phyloP scores from a whole-genome alignment of 2,113 vertebrate species.

The Neotragus moschatus region DNA sequence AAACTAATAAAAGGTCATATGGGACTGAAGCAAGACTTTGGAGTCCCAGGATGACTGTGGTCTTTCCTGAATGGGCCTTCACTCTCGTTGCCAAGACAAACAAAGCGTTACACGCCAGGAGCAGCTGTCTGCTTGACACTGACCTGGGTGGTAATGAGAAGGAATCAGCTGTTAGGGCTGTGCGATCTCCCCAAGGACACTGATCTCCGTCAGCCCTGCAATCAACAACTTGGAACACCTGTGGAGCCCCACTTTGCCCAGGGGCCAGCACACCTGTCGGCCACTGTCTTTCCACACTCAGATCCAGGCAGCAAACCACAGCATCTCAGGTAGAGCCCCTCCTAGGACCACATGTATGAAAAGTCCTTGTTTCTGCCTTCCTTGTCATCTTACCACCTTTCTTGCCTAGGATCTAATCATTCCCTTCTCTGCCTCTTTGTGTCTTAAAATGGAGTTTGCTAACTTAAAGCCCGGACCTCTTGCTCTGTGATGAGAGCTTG shows the following conservation, averaged over 20 bases:
- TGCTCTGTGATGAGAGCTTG: background rate
- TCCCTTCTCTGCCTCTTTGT: background rate
- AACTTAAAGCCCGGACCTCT: background rate
- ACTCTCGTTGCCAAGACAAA: background rate
- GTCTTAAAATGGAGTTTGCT: background rate
- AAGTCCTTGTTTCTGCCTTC: background rate
- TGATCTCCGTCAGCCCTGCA: background rate
- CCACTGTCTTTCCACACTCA: background rate
- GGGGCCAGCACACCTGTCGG: background rate
- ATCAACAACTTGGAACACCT: background rate
- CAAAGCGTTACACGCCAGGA: background rate
- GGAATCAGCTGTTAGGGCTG: background rate
- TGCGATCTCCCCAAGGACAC: background rate
- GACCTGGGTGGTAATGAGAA: background rate
- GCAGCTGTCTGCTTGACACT: background rate
- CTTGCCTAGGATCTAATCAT: background rate
- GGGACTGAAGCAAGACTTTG: accelerated
- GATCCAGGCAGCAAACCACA: background rate
- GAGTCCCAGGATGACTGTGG: too few relatives aligned
- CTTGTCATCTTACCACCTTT: background rate
- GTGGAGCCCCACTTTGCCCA: background rate
- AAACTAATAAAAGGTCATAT: background rate
- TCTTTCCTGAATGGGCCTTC: background rate
- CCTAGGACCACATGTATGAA: background rate
- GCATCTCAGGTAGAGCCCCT: background rate